A percentile compares a stretch with the other conserved stretches of the same genome.
phyloP scores from a whole-genome alignment of 2,113 vertebrate genomes.

The Phainopepla nitens region DNA sequence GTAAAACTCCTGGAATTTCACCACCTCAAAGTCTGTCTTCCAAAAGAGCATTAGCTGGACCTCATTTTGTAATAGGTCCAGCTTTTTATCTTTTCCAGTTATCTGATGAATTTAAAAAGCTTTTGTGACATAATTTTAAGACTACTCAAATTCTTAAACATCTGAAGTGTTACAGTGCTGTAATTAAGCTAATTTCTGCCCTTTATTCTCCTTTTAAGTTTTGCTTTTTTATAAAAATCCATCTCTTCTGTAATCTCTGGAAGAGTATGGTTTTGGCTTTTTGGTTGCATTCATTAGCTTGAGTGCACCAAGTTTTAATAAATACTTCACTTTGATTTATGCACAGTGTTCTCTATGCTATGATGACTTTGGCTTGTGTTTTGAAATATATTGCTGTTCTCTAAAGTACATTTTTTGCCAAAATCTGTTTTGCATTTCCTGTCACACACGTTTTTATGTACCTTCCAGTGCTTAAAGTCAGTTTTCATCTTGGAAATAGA shows the following conservation, averaged over 20 bases:
- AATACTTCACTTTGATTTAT: slow-evolving; percentile 1
- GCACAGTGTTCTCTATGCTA: not conserved
- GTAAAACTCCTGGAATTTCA: not conserved
- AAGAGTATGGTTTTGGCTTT: not conserved
- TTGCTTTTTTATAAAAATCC: not conserved
- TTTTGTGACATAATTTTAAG: not conserved
- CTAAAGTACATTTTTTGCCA: not conserved
- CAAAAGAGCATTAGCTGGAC: not conserved
- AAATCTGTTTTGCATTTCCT: slow-evolving; percentile 40
- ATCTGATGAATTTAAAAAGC: not conserved
- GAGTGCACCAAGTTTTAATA: not conserved
- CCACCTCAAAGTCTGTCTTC: not conserved
- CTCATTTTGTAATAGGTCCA: not conserved
- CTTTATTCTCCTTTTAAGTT: not conserved
- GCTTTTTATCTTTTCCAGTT: not conserved
- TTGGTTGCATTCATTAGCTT: slow-evolving; percentile 6
- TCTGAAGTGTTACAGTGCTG: not conserved
- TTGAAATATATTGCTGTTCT: not conserved
- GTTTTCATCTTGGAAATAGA: not conserved
- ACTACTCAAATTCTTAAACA: not conserved
- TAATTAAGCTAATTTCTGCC: not conserved
- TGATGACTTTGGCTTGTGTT: not conserved
- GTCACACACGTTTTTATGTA: slow-evolving; percentile 7
- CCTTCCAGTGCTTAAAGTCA: not conserved
- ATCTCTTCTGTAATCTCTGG: not conserved